Evolutionary conservation across 2,888 invertebrate genomes (phyloP), one percentile per base, ranked within the genome.

Genomic region (Miltochrista miniata): DNA sequence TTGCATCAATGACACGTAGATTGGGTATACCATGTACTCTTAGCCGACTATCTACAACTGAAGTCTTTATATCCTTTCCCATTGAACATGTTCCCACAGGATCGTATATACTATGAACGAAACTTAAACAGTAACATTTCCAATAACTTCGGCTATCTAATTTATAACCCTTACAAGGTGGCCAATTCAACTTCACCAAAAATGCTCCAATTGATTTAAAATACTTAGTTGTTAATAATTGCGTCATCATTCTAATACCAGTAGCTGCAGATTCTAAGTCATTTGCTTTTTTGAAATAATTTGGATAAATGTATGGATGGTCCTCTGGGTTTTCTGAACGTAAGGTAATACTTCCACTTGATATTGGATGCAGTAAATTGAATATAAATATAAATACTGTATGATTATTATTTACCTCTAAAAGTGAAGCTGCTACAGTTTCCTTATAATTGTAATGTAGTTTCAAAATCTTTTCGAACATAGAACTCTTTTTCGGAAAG

Each of bases 1-100:
- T 95, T 0, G 95, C 95, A 74, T 96, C 96, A 0, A 93, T 93
- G 0, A 96, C 95, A 31, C 96, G 87, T 2, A 96, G 80, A 13
- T 93, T 93, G 18, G 85, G 74, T 0, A 95, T 85, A 0, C 95
- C 95, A 51, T 94, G 92, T 0, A 96, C 94, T 50, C 87, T 31
- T 9, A 96, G 78, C 31, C 93, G 79, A 0, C 94, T 92, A 75
- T 94, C 93, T 0, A 83, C 81, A 0, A 81, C 81, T 10, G 79
- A 71, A 12, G 60, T 67, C 5, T 54, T 48, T 2, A 69, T 72
- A 13, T 70, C 60, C 0, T 88, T 83, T 7, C 94, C 94, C 94
- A 94, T 94, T 69, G 83, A 92, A 0, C 92, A 87, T 0, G 93
- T 93, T 11, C 96, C 94, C 9, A 93, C 93, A 0, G 95, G 95